These are phyloP conservation scores for Tetramorium bicarinatum DNA, from an alignment of 2,888 invertebrate species.

Conservation along the genomic window DNA sequence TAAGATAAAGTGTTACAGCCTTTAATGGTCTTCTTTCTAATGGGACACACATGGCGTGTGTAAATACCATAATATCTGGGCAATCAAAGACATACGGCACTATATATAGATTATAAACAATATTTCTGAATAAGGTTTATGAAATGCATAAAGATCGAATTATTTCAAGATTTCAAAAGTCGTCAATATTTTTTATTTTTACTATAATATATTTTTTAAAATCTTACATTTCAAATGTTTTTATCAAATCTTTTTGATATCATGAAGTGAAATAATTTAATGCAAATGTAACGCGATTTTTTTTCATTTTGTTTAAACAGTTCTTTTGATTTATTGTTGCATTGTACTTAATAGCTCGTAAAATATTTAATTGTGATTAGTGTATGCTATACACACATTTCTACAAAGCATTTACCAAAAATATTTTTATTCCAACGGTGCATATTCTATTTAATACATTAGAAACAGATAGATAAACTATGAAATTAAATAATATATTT, in stretches of 20 bases:
- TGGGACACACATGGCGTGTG: constrained; percentile 64
- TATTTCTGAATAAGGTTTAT: constrained; percentile 69
- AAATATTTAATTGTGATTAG: constrained; percentile 51
- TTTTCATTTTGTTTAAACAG: not conserved
- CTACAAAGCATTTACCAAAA: constrained; percentile 63
- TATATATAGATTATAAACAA: constrained; percentile 73
- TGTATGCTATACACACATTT: constrained; percentile 41
- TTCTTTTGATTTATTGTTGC: constrained; percentile 35
- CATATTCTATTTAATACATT: constrained; percentile 66
- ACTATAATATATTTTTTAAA: not conserved
- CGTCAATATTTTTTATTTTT: constrained; percentile 5
- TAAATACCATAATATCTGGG: constrained; percentile 72
- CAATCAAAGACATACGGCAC: constrained; percentile 78
- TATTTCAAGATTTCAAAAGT: not conserved
- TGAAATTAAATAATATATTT: constrained; percentile 45
- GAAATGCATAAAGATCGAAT: constrained; percentile 56
- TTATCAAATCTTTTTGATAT: constrained; percentile 36
- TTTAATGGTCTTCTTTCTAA: constrained; percentile 76
- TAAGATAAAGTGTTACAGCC: constrained; percentile 72
- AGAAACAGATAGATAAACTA: constrained; percentile 26
- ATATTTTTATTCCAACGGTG: constrained; percentile 73
- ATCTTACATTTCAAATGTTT: not conserved
- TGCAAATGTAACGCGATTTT: constrained; percentile 54
- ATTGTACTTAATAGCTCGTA: constrained; percentile 68
- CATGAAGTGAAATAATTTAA: constrained; percentile 68